phyloP scores from a whole-genome alignment of 2,797 vertebrate genomes.

The Xenops minutus region DNA sequence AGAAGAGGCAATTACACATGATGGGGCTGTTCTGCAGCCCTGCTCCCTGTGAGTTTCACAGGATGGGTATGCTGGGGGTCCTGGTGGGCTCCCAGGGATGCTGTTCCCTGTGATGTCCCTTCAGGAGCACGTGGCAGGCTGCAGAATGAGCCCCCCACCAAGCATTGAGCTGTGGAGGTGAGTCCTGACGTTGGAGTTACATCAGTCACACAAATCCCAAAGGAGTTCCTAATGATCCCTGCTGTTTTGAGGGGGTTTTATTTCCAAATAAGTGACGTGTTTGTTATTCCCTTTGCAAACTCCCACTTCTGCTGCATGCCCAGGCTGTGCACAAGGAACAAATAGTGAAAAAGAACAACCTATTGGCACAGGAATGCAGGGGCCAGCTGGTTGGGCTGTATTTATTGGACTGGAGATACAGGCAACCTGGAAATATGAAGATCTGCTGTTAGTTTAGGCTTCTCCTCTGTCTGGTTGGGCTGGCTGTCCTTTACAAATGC shows the following conservation, averaged over 20 bases:
- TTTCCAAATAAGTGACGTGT: not conserved
- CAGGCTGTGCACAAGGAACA: not conserved
- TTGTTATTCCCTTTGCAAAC: not conserved
- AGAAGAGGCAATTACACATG: not conserved
- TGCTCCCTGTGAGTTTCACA: not conserved
- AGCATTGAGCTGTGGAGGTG: not conserved
- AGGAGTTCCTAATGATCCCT: rapidly evolving
- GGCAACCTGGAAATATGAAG: not conserved
- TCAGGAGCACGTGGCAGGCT: rapidly evolving
- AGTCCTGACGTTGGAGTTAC: not conserved
- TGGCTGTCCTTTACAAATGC: not conserved
- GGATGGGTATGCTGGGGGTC: not conserved
- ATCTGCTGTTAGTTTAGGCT: not conserved
- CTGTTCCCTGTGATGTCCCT: not conserved
- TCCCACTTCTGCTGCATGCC: not conserved
- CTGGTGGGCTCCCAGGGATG: not conserved
- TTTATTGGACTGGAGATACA: not conserved
- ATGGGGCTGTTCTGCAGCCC: not conserved
- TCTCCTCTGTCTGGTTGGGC: not conserved
- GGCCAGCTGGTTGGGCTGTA: not conserved
- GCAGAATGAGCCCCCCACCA: not conserved
- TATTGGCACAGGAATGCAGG: not conserved
- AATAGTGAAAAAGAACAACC: not conserved
- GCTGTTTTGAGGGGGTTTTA: not conserved
- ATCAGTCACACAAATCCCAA: not conserved